Evolutionary conservation across 1,140 invertebrate genomes (phyloP), one percentile per base, ranked within the genome.

Genomic region (Aphis gossypii): DNA sequence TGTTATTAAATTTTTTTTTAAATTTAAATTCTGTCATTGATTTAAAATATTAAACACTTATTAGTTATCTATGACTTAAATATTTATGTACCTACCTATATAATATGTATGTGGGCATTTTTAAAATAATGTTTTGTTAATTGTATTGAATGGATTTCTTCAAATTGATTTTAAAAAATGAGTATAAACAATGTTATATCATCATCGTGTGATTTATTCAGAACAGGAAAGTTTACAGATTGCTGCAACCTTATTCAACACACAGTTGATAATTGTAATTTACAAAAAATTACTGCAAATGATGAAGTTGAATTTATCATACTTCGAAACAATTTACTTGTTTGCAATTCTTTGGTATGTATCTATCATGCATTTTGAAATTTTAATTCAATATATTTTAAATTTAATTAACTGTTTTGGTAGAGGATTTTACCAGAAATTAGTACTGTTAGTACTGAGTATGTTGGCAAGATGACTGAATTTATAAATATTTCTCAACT

Each of bases 301-400:
- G 48, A 93, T 8, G 92, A 93, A 86, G 41, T 93, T 41, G 82
- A 48, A 41, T 84, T 86, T 18, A 54, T 93, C 11, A 54, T 54
- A 38, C 51, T 93, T 38, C 56, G 48, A 84, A 93, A 93, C 35
- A 93, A 93, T 93, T 86, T 93, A 41, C 82, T 93, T 38, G 35
- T 93, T 25, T 93, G 82, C 25, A 84, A 93, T 54, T 93, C 82
- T 68, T 48, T 93, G 82, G 92, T 93, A 93, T 30, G 48, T 93
- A 56, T 60, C 46, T 20, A 38, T 23, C 41, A 68, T 90, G 25
- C 21, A 35, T 41, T 7, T 48, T 92, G 21, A 6, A 25, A 82
- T n/a, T 46, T 48, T 0, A 82, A n/a, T 23, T 9, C 2, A 48
- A 76, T 76, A 18, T 46, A 86, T 86, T 86, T 86, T 46, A 30